phyloP scores from a whole-genome alignment of 2,113 vertebrate genomes.

The Tor tambroides region DNA sequence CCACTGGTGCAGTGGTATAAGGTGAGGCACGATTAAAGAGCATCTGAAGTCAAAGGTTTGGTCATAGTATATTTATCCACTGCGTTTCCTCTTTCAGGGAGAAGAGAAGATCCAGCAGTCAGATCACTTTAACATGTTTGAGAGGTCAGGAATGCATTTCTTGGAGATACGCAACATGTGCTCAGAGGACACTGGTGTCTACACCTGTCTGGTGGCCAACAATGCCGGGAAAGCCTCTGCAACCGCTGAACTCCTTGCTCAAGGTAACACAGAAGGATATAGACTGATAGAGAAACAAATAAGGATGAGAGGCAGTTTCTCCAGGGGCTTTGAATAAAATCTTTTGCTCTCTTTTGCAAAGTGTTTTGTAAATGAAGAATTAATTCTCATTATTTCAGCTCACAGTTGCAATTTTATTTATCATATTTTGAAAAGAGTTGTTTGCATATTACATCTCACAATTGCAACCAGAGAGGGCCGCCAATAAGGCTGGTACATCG shows the following conservation, averaged over 20 bases:
- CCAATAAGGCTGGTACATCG: neutral
- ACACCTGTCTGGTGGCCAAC: conserved; percentile 64
- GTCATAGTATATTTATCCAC: no score
- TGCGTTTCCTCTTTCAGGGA: conserved; percentile 68
- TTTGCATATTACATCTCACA: neutral
- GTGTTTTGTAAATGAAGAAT: neutral
- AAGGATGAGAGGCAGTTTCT: neutral
- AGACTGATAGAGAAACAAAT: neutral
- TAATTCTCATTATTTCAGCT: neutral
- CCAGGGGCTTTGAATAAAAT: no score
- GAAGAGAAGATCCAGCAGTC: conserved; percentile 76
- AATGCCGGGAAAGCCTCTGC: conserved; percentile 81
- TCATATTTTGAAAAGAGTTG: neutral
- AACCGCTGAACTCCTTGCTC: conserved; percentile 80
- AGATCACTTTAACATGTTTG: conserved; percentile 78
- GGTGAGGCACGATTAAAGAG: conserved; percentile 65
- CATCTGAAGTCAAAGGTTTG: neutral
- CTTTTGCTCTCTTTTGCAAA: neutral
- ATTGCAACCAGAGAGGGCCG: neutral
- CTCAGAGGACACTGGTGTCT: conserved; percentile 80
- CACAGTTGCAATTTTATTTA: neutral
- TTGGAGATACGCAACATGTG: conserved; percentile 82
- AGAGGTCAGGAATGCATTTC: conserved; percentile 84
- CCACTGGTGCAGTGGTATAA: conserved; percentile 85
- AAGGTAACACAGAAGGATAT: conserved; percentile 73